Evolutionary conservation across 2,113 vertebrate genomes (phyloP), one percentile per base, ranked within the genome.

Genomic region (Excalfactoria chinensis): DNA sequence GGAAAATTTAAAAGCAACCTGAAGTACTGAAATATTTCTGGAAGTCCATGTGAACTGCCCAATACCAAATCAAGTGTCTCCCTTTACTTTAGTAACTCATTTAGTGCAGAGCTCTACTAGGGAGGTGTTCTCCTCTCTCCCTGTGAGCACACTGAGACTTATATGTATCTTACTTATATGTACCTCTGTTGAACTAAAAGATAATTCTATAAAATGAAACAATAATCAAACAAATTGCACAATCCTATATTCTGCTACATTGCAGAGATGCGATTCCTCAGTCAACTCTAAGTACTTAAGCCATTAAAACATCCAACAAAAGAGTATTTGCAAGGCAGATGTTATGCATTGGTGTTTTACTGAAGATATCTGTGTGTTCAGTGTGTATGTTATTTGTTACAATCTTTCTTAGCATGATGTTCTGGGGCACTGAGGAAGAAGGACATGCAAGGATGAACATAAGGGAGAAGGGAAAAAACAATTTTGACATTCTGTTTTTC

Each of bases 221-320:
- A 53, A 44, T 44, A 67, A 30, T 16, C 6, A 86, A 76, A 34
- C 6, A 84, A 76, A n/a, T 46, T 43, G 4, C 20, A 48, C 1
- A 1, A 71, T 26, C 13, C 32, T 16, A 0, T 75, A 32, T 37
- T 85, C 84, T 66, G 9, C 49, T 69, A 7, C 28, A 14, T 11
- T 73, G 44, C 49, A 69, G 16, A 5, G 72, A 13, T 3, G 7
- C 9, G 16, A 14, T 53, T 28, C 6, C 56, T 7, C 18, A 30
- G 1, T 53, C 9, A 64, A 46, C 7, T 9, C 13, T 44, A 62
- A 77, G 9, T 5, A 28, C 1, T 2, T 12, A 10, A 67, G 4
- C 3, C 23, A 49, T 37, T 35, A 22, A 34, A 25, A 59, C 6
- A 51, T 66, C 26, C 1, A 22, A 16, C 35, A 37, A 35, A 69